Evolutionary conservation across 2,113 vertebrate genomes (phyloP).

Genomic region (Heterotilapia buettikoferi): DNA sequence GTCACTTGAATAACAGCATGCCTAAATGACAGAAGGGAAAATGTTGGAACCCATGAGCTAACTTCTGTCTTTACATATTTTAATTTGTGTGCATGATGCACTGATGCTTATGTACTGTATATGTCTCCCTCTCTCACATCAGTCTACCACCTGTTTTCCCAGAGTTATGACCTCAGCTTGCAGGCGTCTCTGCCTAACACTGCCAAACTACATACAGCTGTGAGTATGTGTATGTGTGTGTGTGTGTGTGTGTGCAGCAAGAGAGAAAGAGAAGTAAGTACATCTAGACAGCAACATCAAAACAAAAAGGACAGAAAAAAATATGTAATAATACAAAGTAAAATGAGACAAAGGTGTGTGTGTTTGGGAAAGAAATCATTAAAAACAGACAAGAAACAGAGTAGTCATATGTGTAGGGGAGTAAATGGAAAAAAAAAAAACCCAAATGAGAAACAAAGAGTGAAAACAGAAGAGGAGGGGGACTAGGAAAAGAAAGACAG

Average conservation of each 20-base stretch:
- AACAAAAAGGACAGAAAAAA: conserved; percentile 5
- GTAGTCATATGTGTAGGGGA: background rate
- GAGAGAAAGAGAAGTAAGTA: background rate
- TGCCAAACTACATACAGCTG: conserved; percentile 64
- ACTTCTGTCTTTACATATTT: background rate
- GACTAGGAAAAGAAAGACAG: background rate
- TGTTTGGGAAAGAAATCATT: background rate
- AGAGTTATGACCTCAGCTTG: conserved; percentile 62
- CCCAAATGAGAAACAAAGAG: background rate
- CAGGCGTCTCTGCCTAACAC: conserved; percentile 49
- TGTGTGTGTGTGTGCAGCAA: background rate
- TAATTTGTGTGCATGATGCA: background rate
- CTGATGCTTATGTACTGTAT: background rate
- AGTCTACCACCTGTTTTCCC: conserved; percentile 65
- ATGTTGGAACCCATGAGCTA: background rate
- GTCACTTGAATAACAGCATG: background rate
- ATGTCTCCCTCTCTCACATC: conserved; percentile 17
- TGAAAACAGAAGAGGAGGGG: background rate
- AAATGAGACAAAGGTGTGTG: background rate
- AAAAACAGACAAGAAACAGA: background rate
- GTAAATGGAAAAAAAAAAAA: background rate
- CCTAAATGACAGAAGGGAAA: background rate
- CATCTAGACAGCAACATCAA: background rate
- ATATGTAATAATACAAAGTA: background rate
- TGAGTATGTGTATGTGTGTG: background rate